Percentiles rank a stretch among this genome's conserved stretches.
These are phyloP conservation scores for Argyresthia albistria DNA, from an alignment of 2,888 invertebrate genomes.

Conservation along the genomic window DNA sequence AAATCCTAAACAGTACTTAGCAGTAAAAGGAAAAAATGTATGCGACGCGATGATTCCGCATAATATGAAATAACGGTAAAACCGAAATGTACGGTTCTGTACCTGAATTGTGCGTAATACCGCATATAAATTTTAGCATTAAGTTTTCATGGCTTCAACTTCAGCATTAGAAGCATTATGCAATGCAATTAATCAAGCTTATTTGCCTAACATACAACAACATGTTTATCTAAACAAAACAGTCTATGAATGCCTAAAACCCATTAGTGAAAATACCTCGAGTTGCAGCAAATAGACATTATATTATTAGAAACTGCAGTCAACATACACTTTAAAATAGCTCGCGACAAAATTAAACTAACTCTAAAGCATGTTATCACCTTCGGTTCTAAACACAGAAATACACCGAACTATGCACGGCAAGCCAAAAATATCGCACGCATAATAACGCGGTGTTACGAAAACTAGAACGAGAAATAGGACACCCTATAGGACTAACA, in stretches of 20 bases:
- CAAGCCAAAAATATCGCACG: conserved; percentile 39
- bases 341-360: conserved; percentile 47
- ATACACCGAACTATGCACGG: conserved; percentile 43
- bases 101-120: background rate
- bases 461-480: conserved; percentile 33
- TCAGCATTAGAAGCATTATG: too few relatives aligned
- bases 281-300: too few relatives aligned
- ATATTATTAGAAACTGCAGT: too few relatives aligned
- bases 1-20: conserved; percentile 15
- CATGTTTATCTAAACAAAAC: too few relatives aligned
- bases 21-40: conserved; percentile 38
- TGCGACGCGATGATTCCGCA: conserved; percentile 24
- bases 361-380: conserved; percentile 38
- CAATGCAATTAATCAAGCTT: background rate
- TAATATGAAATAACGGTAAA: conserved; percentile 34
- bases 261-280: too few relatives aligned
- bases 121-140: too few relatives aligned
- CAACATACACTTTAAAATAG: conserved; percentile 36
- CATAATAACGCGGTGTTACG: conserved; percentile 30
- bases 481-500: conserved; percentile 20
- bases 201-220: background rate
- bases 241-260: too few relatives aligned
- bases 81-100: conserved; percentile 16
- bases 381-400: conserved; percentile 53
- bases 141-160: too few relatives aligned